Base-by-base conservation (phyloP, 1,140 invertebrate species). In the Ditylenchus dipsaci region DNA sequence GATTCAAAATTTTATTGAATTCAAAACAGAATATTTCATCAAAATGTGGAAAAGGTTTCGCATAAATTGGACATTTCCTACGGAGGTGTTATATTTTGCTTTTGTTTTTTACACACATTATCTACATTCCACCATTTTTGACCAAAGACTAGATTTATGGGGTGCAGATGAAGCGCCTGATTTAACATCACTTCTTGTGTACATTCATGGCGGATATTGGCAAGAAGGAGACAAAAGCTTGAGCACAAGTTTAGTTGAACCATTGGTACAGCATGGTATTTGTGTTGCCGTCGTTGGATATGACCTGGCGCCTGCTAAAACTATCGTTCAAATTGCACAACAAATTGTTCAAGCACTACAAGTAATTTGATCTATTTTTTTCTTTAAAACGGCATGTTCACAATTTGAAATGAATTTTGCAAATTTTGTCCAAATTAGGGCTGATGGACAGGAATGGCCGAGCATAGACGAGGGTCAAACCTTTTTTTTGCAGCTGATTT, bases 271-370 rank as follows among this genome's bases (percentile, higher is more conserved):
- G 3, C 3, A 30, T 19, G 29, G 29, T 7, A 27, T 61, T 43
- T 5, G 17, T 61, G 29, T 33, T n/a, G 59, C 59, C 19, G 59
- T 61, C 13, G 29, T 61, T 30, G 59, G 59, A n/a, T 61, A 61
- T 61, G 59, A 61, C 26, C n/a, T 61, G 29, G 59, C 59, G 59
- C 59, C 59, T 19, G n/a, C 19, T 33, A 61, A 61, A 61, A 7
- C 59, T 8, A 33, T 61, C 13, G 5, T 29, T 29, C 29, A 61
- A 30, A 61, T 61, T 61, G 38, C 26, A 8, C 17, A 30, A 7
- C 59, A 61, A 61, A n/a, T 61, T 21, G 29, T 29, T 29, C 27
- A n/a, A 30, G 59, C 59, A 8, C 9, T 56, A 29, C 3, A 56
- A 13, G 53, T 56, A 5, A 56, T 56, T 38, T 38, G 11, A 38